Conservation (phyloP, 2,888 invertebrate genomes). For the Eupeodes latifasciatus region DNA sequence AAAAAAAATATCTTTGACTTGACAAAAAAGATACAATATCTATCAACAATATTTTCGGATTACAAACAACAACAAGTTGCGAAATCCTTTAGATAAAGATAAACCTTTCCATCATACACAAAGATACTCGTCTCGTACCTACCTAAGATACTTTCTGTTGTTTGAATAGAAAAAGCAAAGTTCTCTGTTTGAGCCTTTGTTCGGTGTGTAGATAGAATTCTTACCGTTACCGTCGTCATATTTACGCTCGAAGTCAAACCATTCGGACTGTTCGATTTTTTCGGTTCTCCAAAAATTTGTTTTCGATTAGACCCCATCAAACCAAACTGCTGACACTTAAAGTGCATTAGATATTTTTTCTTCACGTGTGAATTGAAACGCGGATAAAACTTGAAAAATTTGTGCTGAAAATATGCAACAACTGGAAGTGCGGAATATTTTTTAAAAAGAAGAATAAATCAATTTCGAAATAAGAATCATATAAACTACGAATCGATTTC, state of each 20-base stretch:
- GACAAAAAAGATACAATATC: slow-evolving; percentile 41
- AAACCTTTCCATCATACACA: background rate
- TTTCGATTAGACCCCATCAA: no score
- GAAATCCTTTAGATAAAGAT: slow-evolving; percentile 5
- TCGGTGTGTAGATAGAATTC: background rate
- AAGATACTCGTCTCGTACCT: no score
- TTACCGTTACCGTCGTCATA: slow-evolving; percentile 43
- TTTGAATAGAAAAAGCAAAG: background rate
- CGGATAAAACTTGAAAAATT: slow-evolving; percentile 1
- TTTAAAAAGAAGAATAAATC: slow-evolving; percentile 16
- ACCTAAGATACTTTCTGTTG: slow-evolving; percentile 20
- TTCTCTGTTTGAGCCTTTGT: background rate
- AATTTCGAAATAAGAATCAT: background rate
- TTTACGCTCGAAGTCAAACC: slow-evolving; percentile 19
- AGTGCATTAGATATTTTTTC: slow-evolving; percentile 45
- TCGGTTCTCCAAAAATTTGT: slow-evolving; percentile 32
- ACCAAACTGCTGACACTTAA: background rate
- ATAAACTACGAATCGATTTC: slow-evolving; percentile 1
- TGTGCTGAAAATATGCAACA: slow-evolving; percentile 69
- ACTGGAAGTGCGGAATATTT: slow-evolving; percentile 52
- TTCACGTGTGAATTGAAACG: slow-evolving; percentile 14
- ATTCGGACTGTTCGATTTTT: slow-evolving; percentile 34
- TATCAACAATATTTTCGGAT: slow-evolving; percentile 57
- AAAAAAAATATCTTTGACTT: slow-evolving; percentile 30
- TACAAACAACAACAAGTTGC: slow-evolving; percentile 50